Conservation (phyloP, 2,888 invertebrate species). For the Thera britannica region DNA sequence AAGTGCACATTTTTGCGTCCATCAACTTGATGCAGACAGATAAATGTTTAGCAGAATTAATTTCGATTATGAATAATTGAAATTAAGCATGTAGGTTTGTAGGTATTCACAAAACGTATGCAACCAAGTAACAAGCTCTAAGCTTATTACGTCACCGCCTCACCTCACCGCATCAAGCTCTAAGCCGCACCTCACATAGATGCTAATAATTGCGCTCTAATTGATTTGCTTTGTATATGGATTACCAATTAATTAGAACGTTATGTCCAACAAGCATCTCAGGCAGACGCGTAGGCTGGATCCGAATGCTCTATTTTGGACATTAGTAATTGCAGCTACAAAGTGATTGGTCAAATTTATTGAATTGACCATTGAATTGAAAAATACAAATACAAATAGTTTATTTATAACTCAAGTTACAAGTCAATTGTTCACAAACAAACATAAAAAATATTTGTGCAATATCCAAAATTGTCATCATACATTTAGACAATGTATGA, state of each 20-base stretch:
- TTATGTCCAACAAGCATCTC: constrained; percentile 61
- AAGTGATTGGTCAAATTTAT: background rate
- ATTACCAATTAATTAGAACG: constrained; percentile 78
- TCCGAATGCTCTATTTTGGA: constrained; percentile 1
- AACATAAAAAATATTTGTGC: too few relatives aligned
- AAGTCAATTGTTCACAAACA: too few relatives aligned
- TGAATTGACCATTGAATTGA: too few relatives aligned
- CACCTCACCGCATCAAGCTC: constrained; percentile 5
- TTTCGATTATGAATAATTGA: too few relatives aligned
- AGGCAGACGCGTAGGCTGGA: background rate
- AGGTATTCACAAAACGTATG: background rate
- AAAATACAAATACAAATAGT: too few relatives aligned
- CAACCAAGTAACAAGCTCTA: constrained; percentile 1
- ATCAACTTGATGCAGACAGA: too few relatives aligned
- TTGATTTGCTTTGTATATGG: constrained; percentile 81
- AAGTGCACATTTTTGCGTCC: too few relatives aligned
- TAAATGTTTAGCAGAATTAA: too few relatives aligned
- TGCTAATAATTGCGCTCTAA: constrained; percentile 74
- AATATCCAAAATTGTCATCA: too few relatives aligned
- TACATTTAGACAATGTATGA: too few relatives aligned
- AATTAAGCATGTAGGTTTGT: too few relatives aligned
- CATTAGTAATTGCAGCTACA: background rate
- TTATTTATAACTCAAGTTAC: too few relatives aligned
- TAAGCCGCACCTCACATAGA: constrained; percentile 49
- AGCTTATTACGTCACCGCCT: constrained; percentile 17